These are phyloP conservation scores for Xanthostigma xanthostigma DNA, from an alignment of 2,888 invertebrate species.

Conservation along the genomic window DNA sequence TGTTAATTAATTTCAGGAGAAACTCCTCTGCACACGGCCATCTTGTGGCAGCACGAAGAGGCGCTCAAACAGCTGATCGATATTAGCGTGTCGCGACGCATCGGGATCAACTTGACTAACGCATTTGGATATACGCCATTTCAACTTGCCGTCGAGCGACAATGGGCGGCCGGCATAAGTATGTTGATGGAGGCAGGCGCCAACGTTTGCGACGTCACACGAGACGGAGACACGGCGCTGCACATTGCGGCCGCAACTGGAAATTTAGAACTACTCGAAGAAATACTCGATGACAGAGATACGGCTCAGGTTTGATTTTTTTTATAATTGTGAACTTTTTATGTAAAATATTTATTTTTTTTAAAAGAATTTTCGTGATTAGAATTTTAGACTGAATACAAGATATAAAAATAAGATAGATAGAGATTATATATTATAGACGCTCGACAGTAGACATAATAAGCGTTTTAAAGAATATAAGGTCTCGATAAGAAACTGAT, in stretches of 20 bases:
- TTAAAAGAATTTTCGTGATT: too few relatives aligned
- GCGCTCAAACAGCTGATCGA: conserved; percentile 27
- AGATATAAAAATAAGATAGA: too few relatives aligned
- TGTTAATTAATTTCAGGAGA: conserved; percentile 23
- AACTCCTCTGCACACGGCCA: conserved; percentile 37
- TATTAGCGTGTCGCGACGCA: conserved; percentile 4
- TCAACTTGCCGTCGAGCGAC: conserved; percentile 33
- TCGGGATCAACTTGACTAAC: conserved; percentile 1
- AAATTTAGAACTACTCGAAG: conserved; percentile 32
- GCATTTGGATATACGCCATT: conserved; percentile 32
- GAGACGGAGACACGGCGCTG: conserved; percentile 35
- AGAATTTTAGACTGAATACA: too few relatives aligned
- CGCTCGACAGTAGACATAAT: too few relatives aligned
- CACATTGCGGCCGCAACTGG: conserved; percentile 38
- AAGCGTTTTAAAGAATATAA: too few relatives aligned
- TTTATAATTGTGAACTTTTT: not conserved
- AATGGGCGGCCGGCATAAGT: conserved; percentile 36
- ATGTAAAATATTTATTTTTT: too few relatives aligned
- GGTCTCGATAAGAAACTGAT: too few relatives aligned
- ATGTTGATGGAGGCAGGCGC: conserved; percentile 37
- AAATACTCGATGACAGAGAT: conserved; percentile 27
- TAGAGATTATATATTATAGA: too few relatives aligned
- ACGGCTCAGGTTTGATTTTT: not conserved
- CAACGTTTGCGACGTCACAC: conserved; percentile 26
- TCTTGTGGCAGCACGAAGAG: conserved; percentile 29